phyloP scores from a whole-genome alignment of 2,888 invertebrate genomes.

The Oconnorella tubifera region DNA sequence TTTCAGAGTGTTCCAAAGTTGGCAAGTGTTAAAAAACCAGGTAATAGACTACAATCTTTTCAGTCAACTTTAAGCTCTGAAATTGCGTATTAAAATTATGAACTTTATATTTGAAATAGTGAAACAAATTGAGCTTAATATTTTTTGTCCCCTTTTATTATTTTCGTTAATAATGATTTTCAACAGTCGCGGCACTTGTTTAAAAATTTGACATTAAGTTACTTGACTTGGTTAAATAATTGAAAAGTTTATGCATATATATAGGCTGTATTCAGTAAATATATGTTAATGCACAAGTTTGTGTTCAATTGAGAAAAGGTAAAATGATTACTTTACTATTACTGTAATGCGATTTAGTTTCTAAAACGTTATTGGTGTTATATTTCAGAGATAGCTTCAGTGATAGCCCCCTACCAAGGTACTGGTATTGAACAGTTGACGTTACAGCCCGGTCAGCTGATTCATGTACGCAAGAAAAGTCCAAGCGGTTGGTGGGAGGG shows the following conservation, averaged over 20 bases:
- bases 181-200: too few species aligned
- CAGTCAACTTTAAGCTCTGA: too few species aligned
- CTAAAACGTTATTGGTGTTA: too few species aligned
- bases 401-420: constrained; percentile 86
- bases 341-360: too few species aligned
- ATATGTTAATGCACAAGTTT: too few species aligned
- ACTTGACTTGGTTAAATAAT: too few species aligned
- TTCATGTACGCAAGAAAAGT: constrained; percentile 94
- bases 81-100: background rate
- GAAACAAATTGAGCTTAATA: background rate
- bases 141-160: background rate
- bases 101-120: background rate
- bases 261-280: too few species aligned
- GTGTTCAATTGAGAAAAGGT: too few species aligned
- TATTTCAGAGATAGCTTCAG: constrained; percentile 81
- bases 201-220: too few species aligned
- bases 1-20: constrained; percentile 17
- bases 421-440: constrained; percentile 86
- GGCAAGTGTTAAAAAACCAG: constrained; percentile 41
- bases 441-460: constrained; percentile 82
- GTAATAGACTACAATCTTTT: constrained; percentile 28
- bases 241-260: too few species aligned
- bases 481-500: constrained; percentile 99
- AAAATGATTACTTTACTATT: too few species aligned
- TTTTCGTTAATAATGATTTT: too few species aligned